A percentile compares a stretch with the other conserved stretches of the same genome.
These are phyloP conservation scores for Daphoenositta chrysoptera DNA, from an alignment of 2,113 vertebrate genomes.

Conservation along the genomic window DNA sequence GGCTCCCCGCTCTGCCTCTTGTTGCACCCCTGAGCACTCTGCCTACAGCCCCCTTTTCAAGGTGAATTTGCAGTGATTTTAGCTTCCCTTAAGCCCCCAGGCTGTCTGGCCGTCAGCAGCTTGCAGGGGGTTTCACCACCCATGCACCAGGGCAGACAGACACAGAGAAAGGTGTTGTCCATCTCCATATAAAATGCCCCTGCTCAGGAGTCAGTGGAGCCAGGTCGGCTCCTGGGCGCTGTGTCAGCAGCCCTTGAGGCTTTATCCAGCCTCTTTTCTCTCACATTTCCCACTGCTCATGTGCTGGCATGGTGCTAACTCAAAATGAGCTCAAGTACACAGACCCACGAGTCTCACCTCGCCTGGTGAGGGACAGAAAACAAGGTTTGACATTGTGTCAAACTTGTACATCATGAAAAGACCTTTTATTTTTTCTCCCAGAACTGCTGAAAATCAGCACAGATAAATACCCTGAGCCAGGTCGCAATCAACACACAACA, in stretches of 20 bases:
- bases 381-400: neutral
- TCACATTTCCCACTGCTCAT: neutral
- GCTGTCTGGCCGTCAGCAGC: neutral
- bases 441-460: neutral
- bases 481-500: neutral
- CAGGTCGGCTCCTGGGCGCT: rapidly evolving
- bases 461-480: neutral
- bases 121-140: rapidly evolving
- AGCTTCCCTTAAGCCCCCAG: neutral
- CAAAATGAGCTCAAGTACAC: neutral
- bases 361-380: neutral
- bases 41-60: neutral
- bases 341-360: neutral
- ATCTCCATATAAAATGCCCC: neutral
- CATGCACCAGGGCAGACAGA: rapidly evolving
- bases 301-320: neutral
- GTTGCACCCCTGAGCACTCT: neutral
- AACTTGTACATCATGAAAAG: neutral
- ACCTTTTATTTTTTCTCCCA: neutral
- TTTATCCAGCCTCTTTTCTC: neutral
- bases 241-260: neutral
- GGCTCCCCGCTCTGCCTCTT: rapidly evolving
- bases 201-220: neutral
- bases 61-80: neutral
- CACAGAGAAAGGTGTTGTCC: neutral